phyloP scores from a whole-genome alignment of 1,140 invertebrate genomes.

The Pseudomyrmex dendroicus region DNA sequence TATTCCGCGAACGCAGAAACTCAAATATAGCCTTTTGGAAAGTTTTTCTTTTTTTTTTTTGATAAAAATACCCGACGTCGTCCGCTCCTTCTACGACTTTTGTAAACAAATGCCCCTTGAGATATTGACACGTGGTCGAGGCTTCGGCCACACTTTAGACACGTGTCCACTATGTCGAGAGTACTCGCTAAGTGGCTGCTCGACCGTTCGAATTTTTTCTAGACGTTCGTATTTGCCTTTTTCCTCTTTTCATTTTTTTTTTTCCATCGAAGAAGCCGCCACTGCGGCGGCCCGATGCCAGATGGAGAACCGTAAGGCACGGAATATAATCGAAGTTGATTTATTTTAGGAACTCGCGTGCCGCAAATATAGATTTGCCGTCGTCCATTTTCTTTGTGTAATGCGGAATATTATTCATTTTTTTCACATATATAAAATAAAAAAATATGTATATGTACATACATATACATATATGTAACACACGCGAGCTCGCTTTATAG shows the following conservation, averaged over 20 bases:
- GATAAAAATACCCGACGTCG: slow-evolving; percentile 65
- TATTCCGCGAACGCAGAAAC: slow-evolving; percentile 32
- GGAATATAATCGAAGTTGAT: slow-evolving; percentile 64
- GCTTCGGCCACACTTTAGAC: slow-evolving; percentile 73
- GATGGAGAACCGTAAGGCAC: slow-evolving; percentile 67
- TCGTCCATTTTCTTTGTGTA: slow-evolving; percentile 24
- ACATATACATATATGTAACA: background rate
- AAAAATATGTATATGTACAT: background rate
- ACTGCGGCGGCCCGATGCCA: slow-evolving; percentile 47
- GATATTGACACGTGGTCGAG: slow-evolving; percentile 76
- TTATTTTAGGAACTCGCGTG: slow-evolving; percentile 71
- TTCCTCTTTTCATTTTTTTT: slow-evolving; percentile 58
- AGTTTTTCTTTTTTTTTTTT: slow-evolving; percentile 18
- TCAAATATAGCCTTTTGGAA: slow-evolving; percentile 53
- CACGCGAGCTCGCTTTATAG: background rate
- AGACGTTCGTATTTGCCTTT: slow-evolving; percentile 69
- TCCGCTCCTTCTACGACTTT: slow-evolving; percentile 69
- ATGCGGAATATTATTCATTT: background rate
- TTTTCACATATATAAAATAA: background rate
- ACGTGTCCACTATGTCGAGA: slow-evolving; percentile 73
- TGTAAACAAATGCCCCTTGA: slow-evolving; percentile 72
- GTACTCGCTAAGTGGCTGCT: slow-evolving; percentile 74
- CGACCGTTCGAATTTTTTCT: slow-evolving; percentile 76
- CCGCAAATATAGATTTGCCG: slow-evolving; percentile 66
- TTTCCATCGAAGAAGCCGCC: slow-evolving; percentile 61